Conservation (phyloP, 2,113 vertebrate genomes). For the Bagarius yarrelli region DNA sequence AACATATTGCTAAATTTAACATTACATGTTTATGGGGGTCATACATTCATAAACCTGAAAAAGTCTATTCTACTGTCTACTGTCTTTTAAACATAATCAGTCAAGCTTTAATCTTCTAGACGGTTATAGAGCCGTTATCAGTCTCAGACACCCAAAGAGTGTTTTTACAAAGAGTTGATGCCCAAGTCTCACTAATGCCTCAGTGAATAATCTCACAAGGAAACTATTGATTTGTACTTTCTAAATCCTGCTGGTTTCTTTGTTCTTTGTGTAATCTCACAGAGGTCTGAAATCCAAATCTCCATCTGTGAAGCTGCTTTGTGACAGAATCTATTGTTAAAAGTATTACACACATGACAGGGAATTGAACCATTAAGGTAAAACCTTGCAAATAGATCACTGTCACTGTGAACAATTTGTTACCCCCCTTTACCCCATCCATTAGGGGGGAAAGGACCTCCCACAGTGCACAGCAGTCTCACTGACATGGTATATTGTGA, state of each 20-base stretch:
- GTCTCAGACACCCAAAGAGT: not conserved
- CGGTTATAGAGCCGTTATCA: not conserved
- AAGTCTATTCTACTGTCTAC: not conserved
- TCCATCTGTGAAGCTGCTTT: constrained; percentile 2
- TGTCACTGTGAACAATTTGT: constrained; percentile 1
- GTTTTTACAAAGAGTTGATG: not conserved
- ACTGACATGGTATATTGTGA: not conserved
- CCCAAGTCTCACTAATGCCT: not conserved
- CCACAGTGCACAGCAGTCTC: constrained; percentile 8
- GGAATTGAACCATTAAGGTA: not conserved
- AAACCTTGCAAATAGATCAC: not conserved
- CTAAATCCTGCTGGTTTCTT: not conserved
- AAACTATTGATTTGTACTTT: not conserved
- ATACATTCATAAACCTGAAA: not conserved
- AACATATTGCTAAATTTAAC: not conserved
- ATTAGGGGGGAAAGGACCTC: not conserved
- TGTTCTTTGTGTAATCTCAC: not conserved
- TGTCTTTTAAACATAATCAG: not conserved
- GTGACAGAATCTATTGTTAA: not conserved
- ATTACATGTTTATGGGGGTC: not conserved
- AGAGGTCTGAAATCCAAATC: not conserved
- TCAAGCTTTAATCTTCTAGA: no score
- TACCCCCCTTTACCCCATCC: not conserved
- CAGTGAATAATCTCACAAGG: not conserved
- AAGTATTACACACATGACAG: not conserved